Evolutionary conservation across 2,113 vertebrate species (phyloP), one percentile per base, ranked within the genome.

Genomic region (Callopanchax toddi): DNA sequence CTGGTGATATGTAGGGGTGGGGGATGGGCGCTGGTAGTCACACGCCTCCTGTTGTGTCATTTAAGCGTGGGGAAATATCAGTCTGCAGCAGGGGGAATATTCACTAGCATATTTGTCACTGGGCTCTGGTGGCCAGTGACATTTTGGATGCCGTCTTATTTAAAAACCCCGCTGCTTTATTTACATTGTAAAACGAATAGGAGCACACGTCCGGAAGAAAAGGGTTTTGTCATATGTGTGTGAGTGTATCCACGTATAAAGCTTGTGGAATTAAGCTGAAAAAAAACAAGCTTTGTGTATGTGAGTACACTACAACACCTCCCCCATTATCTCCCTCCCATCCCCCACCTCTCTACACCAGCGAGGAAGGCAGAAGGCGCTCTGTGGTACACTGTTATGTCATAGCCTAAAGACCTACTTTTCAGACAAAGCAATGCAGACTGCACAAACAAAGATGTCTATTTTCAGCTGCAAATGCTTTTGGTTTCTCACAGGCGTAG

Each of bases 1-100:
- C 61, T 86, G 84, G 86, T 86, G 86, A 88, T 90, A 86, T 91
- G 86, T 72, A 61, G 55, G 67, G 54, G 75, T 88, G 89, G 79
- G 79, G 81, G 89, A 81, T 81, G 86, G 85, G 81, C 37, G 40
- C 50, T 37, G 67, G 43, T 2, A 84, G 77, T 89, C 79, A 92
- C 89, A 88, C 77, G 67, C 86, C 84, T 82, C 70, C 76, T 83
- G 79, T 82, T 82, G 78, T 83, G 76, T 82, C 67, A 78, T 83
- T 87, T 87, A 71, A 80, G 74, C 32, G 45, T 40, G 32, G 73
- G 75, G 55, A 72, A 71, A 76, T 67, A 76, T 59, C 49, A 52
- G 71, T 61, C 71, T 78, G 69, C 53, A 58, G 62, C 68, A 67
- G 62, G 81, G 81, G 82, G 45, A 74, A 76, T 86, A 82, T 89